phyloP scores from a whole-genome alignment of 1,140 invertebrate genomes.

The Pseudomyrmex concolor region DNA sequence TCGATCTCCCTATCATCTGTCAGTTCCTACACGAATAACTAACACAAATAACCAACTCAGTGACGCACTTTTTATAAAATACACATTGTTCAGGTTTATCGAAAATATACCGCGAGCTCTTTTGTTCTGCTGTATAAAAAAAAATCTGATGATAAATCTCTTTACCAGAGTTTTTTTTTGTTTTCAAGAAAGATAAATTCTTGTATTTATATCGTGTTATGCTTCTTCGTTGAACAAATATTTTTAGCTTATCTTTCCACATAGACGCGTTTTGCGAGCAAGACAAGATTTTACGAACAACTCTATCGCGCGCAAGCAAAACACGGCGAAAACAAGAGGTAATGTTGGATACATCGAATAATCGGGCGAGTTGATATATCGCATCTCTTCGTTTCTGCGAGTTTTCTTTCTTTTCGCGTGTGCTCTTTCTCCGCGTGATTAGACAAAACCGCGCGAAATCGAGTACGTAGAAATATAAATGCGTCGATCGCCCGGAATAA shows the following conservation, averaged over 20 bases:
- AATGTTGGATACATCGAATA: slow-evolving; percentile 46
- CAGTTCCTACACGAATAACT: background rate
- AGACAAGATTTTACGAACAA: slow-evolving; percentile 42
- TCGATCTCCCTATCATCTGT: slow-evolving; percentile 33
- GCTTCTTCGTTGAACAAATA: slow-evolving; percentile 19
- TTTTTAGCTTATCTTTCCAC: background rate
- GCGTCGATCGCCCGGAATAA: slow-evolving; percentile 61
- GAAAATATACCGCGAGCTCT: background rate
- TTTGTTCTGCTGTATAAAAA: background rate
- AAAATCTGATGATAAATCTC: too few species aligned
- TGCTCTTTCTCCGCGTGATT: slow-evolving; percentile 23
- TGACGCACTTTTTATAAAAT: background rate
- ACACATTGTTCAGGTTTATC: slow-evolving; percentile 29
- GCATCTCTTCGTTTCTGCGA: slow-evolving; percentile 22
- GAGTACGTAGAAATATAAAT: slow-evolving; percentile 59
- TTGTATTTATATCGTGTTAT: background rate
- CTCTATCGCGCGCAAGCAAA: slow-evolving; percentile 15
- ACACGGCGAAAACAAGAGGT: slow-evolving; percentile 49
- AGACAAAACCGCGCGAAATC: slow-evolving; percentile 14
- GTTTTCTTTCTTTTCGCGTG: slow-evolving; percentile 13
- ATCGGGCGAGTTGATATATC: slow-evolving; percentile 23
- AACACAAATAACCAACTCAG: slow-evolving; percentile 15
- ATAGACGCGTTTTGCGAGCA: background rate
- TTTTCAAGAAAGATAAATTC: too few species aligned
- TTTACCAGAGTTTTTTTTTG: too few species aligned